Conservation (phyloP, 1,140 invertebrate species). For the Camponotus pennsylvanicus region DNA sequence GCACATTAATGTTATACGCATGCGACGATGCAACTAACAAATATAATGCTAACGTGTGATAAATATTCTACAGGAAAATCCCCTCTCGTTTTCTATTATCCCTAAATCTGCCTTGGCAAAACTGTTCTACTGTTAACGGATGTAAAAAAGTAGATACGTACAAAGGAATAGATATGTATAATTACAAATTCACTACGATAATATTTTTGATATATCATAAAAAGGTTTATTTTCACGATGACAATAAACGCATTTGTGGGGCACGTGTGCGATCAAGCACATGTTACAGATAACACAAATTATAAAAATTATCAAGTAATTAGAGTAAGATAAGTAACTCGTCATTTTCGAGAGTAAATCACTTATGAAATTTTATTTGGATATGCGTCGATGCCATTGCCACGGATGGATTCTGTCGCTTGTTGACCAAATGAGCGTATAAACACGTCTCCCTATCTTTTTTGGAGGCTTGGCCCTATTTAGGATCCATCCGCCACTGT, state of each 20-base stretch:
- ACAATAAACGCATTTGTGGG: conserved; percentile 33
- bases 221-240: conserved; percentile 20
- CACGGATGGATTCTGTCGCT: too few relatives aligned
- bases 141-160: neutral
- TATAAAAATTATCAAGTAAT: neutral
- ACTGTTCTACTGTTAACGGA: too few relatives aligned
- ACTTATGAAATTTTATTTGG: neutral
- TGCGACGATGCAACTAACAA: conserved; percentile 50
- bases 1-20: neutral
- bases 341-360: neutral
- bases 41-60: conserved; percentile 27
- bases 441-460: too few relatives aligned
- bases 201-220: conserved; percentile 1
- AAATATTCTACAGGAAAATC: conserved; percentile 13
- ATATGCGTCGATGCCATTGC: too few relatives aligned
- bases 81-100: conserved; percentile 35
- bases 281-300: neutral
- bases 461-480: too few relatives aligned
- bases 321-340: neutral
- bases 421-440: too few relatives aligned
- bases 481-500: too few relatives aligned
- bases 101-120: too few relatives aligned
- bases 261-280: neutral
- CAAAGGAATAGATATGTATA: neutral
- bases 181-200: neutral